Conservation (phyloP, 2,113 vertebrate genomes). For the Danionella cerebrum region DNA sequence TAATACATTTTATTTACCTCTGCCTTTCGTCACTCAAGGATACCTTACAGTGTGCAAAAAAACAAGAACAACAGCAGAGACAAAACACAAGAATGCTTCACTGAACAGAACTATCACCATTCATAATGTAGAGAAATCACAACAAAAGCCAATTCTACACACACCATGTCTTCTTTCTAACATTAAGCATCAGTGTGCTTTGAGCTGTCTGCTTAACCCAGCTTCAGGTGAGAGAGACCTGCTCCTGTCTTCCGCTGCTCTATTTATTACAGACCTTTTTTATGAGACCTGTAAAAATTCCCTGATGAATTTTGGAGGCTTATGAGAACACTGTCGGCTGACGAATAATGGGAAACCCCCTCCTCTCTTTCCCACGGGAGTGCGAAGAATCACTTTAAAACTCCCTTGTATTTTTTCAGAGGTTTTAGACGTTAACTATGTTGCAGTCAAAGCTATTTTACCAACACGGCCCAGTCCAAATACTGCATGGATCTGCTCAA, state of each 20-base stretch:
- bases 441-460: background rate
- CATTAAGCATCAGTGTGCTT: background rate
- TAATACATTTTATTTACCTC: no score
- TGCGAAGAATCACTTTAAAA: background rate
- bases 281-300: constrained; percentile 54
- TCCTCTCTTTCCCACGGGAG: constrained; percentile 30
- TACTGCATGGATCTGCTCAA: background rate
- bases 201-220: constrained; percentile 1
- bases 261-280: constrained; percentile 59
- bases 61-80: no score
- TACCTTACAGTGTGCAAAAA: no score
- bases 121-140: background rate
- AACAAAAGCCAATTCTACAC: background rate
- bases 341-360: constrained; percentile 17
- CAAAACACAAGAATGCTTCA: no score
- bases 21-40: no score
- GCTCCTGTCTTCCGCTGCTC: constrained; percentile 46
- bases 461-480: background rate
- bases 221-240: background rate
- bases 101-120: no score
- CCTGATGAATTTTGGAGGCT: constrained; percentile 59
- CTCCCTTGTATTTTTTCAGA: background rate
- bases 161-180: background rate
- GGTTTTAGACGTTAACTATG: background rate
- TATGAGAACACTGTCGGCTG: constrained; percentile 60